These are phyloP conservation scores for Antheraea assamensis DNA, from an alignment of 2,888 invertebrate species.

Conservation along the genomic window DNA sequence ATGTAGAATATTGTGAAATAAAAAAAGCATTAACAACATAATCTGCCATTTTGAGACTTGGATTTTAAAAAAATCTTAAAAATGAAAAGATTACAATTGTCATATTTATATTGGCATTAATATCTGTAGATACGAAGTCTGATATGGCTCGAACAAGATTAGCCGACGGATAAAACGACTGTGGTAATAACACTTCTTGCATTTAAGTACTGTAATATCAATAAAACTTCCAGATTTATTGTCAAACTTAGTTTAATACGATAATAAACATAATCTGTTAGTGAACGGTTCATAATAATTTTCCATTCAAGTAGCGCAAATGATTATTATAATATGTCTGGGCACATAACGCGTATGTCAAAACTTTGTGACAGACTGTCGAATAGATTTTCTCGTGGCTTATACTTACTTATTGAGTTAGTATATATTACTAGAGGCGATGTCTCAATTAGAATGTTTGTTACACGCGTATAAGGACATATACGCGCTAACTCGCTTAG, in stretches of 20 bases:
- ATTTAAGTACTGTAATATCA: not conserved
- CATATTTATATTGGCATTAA: not conserved
- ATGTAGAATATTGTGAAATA: no score
- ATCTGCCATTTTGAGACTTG: no score
- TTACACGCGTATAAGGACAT: no score
- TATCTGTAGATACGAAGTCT: not conserved
- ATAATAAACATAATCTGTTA: not conserved
- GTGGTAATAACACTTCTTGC: not conserved
- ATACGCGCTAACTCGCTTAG: no score
- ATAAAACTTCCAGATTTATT: not conserved
- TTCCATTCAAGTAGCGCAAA: conserved; percentile 15
- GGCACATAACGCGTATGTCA: conserved; percentile 8
- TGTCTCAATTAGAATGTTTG: no score
- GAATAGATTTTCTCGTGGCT: not conserved
- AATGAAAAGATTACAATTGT: no score
- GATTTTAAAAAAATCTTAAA: no score
- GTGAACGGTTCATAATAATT: not conserved
- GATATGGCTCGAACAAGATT: not conserved
- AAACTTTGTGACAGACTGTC: conserved; percentile 13
- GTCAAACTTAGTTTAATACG: not conserved
- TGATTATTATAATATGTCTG: conserved; percentile 11
- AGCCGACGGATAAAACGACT: not conserved
- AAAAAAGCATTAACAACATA: no score
- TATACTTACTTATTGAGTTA: no score
- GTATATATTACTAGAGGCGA: no score